Percentiles rank a stretch among this genome's conserved stretches.
Conservation (phyloP, 2,888 invertebrate species). For the Dryococelus australis region DNA sequence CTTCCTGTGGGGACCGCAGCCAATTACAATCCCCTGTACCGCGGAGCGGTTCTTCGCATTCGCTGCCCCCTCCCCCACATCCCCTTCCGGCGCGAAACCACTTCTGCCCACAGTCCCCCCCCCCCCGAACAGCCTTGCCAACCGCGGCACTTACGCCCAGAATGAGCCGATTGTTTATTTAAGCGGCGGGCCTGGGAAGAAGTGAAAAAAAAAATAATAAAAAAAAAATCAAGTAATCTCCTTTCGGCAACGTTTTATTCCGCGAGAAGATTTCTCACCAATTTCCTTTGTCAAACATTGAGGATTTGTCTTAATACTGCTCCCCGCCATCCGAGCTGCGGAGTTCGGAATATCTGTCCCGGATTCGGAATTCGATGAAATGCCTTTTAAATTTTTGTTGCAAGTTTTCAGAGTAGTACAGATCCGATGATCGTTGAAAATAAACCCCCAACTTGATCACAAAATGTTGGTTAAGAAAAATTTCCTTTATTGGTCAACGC, state of each 20-base stretch:
- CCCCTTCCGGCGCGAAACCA: background rate
- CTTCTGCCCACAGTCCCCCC: background rate
- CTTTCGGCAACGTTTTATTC: background rate
- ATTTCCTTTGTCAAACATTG: slow-evolving; percentile 2
- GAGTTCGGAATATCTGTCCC: no score
- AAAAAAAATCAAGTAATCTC: background rate
- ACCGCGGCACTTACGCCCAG: background rate
- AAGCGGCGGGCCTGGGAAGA: background rate
- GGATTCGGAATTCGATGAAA: no score
- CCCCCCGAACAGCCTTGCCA: background rate
- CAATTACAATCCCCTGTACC: slow-evolving; percentile 1
- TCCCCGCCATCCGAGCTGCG: background rate
- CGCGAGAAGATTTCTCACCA: background rate
- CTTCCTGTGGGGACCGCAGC: background rate
- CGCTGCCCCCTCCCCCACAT: background rate
- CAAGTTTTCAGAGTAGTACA: no score
- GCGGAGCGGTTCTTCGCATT: background rate
- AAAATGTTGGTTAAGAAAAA: no score
- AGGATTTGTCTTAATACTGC: background rate
- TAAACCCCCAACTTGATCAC: no score
- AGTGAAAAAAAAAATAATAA: background rate
- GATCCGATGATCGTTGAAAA: no score
- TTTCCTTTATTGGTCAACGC: no score
- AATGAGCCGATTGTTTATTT: background rate
- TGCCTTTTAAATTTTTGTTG: no score